A percentile compares a stretch with the other conserved stretches of the same genome.
Conservation (phyloP, 2,888 invertebrate species). For the Tholera decimalis region DNA sequence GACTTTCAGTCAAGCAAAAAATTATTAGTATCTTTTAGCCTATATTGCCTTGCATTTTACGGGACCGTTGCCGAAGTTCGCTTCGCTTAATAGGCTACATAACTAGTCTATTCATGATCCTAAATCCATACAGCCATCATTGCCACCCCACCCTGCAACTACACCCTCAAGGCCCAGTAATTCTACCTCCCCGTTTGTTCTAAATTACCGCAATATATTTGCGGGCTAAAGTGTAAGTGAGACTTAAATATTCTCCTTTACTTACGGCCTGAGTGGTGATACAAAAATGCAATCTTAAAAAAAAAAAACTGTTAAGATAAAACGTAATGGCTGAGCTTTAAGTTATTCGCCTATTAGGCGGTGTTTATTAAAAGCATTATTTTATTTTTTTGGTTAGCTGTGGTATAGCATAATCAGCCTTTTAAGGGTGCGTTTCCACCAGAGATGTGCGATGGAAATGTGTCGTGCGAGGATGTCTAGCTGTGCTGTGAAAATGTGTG, state of each 20-base stretch:
- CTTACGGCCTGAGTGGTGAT: constrained; percentile 65
- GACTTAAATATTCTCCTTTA: constrained; percentile 80
- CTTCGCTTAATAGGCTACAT: constrained; percentile 24
- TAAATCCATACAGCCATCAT: constrained; percentile 51
- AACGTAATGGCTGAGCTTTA: constrained; percentile 17
- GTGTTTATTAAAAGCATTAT: constrained; percentile 16
- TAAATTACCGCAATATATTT: constrained; percentile 85
- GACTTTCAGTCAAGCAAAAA: not conserved
- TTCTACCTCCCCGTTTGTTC: constrained; percentile 68
- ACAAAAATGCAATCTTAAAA: constrained; percentile 68
- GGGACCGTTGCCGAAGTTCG: constrained; percentile 28
- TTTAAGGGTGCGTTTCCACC: too few relatives aligned
- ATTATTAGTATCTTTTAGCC: too few relatives aligned
- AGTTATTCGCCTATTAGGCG: constrained; percentile 11
- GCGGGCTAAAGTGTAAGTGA: constrained; percentile 79
- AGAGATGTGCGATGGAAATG: too few relatives aligned
- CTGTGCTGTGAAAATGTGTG: too few relatives aligned
- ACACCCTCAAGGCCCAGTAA: constrained; percentile 68
- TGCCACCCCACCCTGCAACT: constrained; percentile 54
- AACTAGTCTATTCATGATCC: constrained; percentile 32
- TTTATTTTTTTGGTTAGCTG: too few relatives aligned
- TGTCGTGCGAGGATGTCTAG: too few relatives aligned
- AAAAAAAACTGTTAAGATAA: constrained; percentile 42
- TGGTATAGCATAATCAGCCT: too few relatives aligned
- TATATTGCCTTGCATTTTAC: constrained; percentile 29